Evolutionary conservation across 2,797 vertebrate genomes (phyloP), one percentile per base, ranked within the genome.

Genomic region (Enteromius afrohamiltoni): DNA sequence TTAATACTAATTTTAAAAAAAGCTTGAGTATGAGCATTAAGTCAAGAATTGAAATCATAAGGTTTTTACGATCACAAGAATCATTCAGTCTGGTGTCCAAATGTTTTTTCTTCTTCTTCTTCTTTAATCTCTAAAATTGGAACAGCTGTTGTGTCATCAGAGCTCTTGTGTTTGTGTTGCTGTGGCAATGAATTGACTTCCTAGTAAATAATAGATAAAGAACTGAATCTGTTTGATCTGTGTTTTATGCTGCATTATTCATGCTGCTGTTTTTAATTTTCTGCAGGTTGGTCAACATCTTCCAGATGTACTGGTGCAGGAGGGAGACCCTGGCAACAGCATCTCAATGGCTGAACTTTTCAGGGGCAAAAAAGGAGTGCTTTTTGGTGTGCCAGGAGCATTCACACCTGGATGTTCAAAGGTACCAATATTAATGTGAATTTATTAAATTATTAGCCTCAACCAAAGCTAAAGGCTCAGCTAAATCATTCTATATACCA

Each of bases 371-470:
- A 97, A 95, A 78, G 97, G 96, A 0, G 83, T 98, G 31, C 94
- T 98, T 51, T 97, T 98, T 65, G 97, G 95, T 21, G 96, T 98
- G 47, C 97, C 97, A 0, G 97, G 97, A 40, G 97, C 97, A 0
- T 98, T 97, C 77, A 98, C 97, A 0, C 97, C 96, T 0, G 96
- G 95, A 40, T 98, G 97, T 85, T 96, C 96, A 83, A 96, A 97
- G 94, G 97, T 96, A 85, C 80, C 34, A 34, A 49, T 45, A 19
- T 58, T 58, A n/a, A n/a, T n/a, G n/a, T 11, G 55, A 42, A 42
- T 42, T 42, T 10, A 42, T 3, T 1, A 23, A 4, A 58, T 23
- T 1, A n/a, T 8, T 29, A 2, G 64, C 16, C 26, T 21, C 4
- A 73, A 2, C 45, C 2, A 51, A 73, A 31, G 17, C 26, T 73